A percentile compares a stretch with the other conserved stretches of the same genome.
These are phyloP conservation scores for Hippopotamus amphibius DNA, from an alignment of 2,113 vertebrate species.

Conservation along the genomic window DNA sequence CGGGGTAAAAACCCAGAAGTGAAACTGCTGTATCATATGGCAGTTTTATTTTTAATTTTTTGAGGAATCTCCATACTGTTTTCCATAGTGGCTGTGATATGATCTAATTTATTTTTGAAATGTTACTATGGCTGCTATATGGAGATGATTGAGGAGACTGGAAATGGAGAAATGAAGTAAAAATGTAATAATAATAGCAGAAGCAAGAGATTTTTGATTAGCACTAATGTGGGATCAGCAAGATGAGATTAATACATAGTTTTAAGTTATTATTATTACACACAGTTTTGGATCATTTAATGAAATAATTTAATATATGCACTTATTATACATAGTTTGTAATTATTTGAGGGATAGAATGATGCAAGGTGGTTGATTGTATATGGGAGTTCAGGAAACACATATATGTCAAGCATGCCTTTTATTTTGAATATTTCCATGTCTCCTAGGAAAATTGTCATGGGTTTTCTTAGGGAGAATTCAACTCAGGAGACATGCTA, in stretches of 20 bases:
- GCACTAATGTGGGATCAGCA: neutral
- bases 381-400: neutral
- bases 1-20: neutral
- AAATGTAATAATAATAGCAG: neutral
- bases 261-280: neutral
- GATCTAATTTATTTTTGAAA: neutral
- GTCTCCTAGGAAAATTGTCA: neutral
- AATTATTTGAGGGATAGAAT: neutral
- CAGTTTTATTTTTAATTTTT: neutral
- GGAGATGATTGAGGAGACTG: neutral
- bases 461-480: neutral
- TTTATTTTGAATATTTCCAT: neutral
- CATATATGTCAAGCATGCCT: neutral
- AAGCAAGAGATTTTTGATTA: neutral
- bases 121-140: neutral
- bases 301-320: neutral
- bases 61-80: neutral
- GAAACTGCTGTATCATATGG: neutral
- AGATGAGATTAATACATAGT: neutral
- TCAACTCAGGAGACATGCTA: neutral
- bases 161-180: neutral
- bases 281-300: neutral
- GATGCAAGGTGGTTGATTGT: neutral
- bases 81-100: neutral
- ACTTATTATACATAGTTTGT: neutral